These are phyloP conservation scores for Criorhina ranunculi DNA, from an alignment of 2,888 invertebrate species.

Conservation along the genomic window DNA sequence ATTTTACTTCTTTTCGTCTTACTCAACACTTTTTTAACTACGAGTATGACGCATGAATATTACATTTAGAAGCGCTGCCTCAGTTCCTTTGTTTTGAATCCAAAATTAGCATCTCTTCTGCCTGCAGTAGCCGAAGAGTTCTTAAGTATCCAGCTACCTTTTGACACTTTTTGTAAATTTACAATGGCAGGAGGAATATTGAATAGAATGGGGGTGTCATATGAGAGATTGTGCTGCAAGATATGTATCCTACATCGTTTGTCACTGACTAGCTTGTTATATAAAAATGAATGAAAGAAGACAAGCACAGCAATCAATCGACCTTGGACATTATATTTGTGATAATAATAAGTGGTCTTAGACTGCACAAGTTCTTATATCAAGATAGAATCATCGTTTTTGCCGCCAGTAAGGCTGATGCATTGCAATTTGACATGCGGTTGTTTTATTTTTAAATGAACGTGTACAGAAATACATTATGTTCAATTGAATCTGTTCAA, in stretches of 20 bases:
- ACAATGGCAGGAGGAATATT: slow-evolving; percentile 14
- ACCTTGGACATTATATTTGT: slow-evolving; percentile 44
- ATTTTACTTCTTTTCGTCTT: background rate
- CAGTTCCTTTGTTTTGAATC: slow-evolving; percentile 21
- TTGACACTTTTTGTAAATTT: slow-evolving; percentile 26
- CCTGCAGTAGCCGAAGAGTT: background rate
- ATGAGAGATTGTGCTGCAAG: background rate
- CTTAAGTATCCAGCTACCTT: slow-evolving; percentile 13
- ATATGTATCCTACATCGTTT: slow-evolving; percentile 20
- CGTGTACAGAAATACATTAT: background rate
- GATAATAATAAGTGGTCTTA: slow-evolving; percentile 33
- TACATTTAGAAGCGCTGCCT: background rate
- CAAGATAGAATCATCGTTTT: slow-evolving; percentile 27
- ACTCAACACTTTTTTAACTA: background rate
- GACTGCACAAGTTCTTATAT: slow-evolving; percentile 28
- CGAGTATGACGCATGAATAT: background rate
- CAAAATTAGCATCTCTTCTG: slow-evolving; percentile 16
- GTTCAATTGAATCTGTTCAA: background rate
- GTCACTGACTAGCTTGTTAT: slow-evolving; percentile 29
- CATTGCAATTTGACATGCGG: background rate
- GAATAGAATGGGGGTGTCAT: slow-evolving; percentile 20
- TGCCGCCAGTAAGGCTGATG: slow-evolving; percentile 13
- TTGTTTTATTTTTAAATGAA: slow-evolving; percentile 8
- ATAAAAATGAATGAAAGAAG: slow-evolving; percentile 15
- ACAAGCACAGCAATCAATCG: slow-evolving; percentile 46